Evolutionary conservation across 2,797 vertebrate genomes (phyloP), one percentile per base, ranked within the genome.

Genomic region (Antrozous pallidus): DNA sequence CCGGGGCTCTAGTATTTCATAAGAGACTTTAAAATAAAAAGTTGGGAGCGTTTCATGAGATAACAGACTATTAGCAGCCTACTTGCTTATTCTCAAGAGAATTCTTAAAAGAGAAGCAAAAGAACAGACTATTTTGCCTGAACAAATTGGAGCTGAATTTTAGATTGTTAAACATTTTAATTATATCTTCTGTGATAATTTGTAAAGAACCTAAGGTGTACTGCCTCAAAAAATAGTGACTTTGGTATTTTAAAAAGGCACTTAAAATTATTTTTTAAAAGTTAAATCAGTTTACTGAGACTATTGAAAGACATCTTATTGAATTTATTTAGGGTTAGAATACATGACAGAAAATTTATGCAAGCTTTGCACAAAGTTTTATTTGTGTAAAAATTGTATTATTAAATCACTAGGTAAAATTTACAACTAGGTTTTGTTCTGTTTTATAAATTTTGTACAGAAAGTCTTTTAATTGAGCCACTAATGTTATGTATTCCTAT

Each of bases 1-100:
- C n/a, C n/a, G n/a, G n/a, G n/a, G n/a, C n/a, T n/a, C n/a, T n/a
- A n/a, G n/a, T 67, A 18, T 70, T 95, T 88, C 47, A 63, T 56
- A 86, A 89, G 17, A 91, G 18, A 20, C 74, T 88, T 96, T 61
- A 45, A 91, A 90, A 74, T 81, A 61, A 84, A 94, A 93, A 80
- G 14, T 70, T 88, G 45, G 61, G 58, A 58, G 56, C 82, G 71
- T 92, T 92, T 89, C 47, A 45, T 92, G 69, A 92, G 16, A 58
- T 80, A 93, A 33, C 2, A 88, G 47, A 3, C 14, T 89, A n/a
- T 80, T 65, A 88, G 38, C 16, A 89, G 31, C 36, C 28, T 73
- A 47, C 20, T 81, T 93, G 45, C 61, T 79, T 90, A 20, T 69
- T 92, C 33, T 94, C 31, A 85, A 74, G 26, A 84, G 14, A 11